Conservation (phyloP, 2,888 invertebrate species). For the Drosophila birchii region DNA sequence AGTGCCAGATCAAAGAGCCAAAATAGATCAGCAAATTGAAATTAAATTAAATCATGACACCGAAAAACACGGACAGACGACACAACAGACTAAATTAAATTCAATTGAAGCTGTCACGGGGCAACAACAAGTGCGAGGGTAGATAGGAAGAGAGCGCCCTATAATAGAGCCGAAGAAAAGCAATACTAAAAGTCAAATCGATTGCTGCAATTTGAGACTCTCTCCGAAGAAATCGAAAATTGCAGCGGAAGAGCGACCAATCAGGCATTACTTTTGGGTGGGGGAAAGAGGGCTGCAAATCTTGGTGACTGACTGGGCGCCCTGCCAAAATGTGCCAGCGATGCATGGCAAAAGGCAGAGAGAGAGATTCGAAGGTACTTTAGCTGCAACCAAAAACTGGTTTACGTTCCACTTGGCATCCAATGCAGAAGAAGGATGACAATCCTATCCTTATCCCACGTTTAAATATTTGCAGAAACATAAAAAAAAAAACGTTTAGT, state of each 20-base stretch:
- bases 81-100: conserved; percentile 71
- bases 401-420: conserved; percentile 39
- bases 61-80: conserved; percentile 55
- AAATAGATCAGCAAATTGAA: conserved; percentile 73
- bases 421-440: conserved; percentile 22
- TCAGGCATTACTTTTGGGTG: conserved; percentile 51
- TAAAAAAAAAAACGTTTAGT: not conserved
- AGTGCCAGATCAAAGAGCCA: conserved; percentile 57
- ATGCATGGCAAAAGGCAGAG: conserved; percentile 37
- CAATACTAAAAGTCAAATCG: conserved; percentile 51
- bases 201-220: conserved; percentile 78
- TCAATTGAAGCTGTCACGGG: conserved; percentile 67
- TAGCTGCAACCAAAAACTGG: conserved; percentile 32
- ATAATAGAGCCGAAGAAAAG: conserved; percentile 23
- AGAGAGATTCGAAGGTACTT: conserved; percentile 9
- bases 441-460: conserved; percentile 17
- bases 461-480: conserved; percentile 7
- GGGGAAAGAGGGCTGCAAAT: conserved; percentile 9
- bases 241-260: conserved; percentile 68
- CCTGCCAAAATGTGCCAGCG: conserved; percentile 67
- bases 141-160: conserved; percentile 5
- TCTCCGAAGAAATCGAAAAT: conserved; percentile 49
- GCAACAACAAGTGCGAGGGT: conserved; percentile 42
- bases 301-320: conserved; percentile 73
- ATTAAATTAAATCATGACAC: conserved; percentile 78